Evolutionary conservation across 1,140 invertebrate species (phyloP), one percentile per base, ranked within the genome.

Genomic region (Eueides isabella): DNA sequence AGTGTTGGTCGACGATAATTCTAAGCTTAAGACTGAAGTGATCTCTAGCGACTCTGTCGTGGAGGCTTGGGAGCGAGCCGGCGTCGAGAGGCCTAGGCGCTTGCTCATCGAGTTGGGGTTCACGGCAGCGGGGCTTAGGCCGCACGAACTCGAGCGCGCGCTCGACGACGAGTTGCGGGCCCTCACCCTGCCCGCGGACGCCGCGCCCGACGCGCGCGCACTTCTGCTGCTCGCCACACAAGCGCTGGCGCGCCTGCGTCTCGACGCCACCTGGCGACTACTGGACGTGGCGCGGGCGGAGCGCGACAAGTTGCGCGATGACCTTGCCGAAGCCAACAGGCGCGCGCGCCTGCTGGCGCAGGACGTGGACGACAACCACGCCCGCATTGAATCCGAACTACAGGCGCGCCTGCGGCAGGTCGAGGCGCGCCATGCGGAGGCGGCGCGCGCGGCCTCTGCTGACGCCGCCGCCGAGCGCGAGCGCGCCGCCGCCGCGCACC

Each of bases 301-400:
- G 86, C 67, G 97, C 96, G 95, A 97, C 61, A 98, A 98, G 88
- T 87, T 98, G 19, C 95, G 95, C 62, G 88, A 92, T 1, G 97
- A 98, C 84, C 94, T 98, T 11, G 90, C 94, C 11, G 97, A 98
- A 80, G 97, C 97, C 0, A 98, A 98, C 80, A 94, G 96, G 33
- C 93, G 97, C 74, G 96, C 97, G 0, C 94, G 95, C 7, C 80
- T 97, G 38, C 89, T 98, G 26, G 98, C 97, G 2, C 96, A 97
- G 72, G 98, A 99, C 90, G 96, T 98, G 1, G 98, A 99, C 86
- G 98, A 98, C 67, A 96, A 97, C 80, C 97, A 98, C 87, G 94
- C 95, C 0, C 94, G 96, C 48, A 94, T 98, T 79, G 98, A 98
- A 89, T 95, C 95, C 72, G 95, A 95, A 30, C 93, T 96, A 65